Evolutionary conservation across 2,113 vertebrate species (phyloP).

Genomic region (rabbit (Oryctolagus cuniculus)): DNA sequence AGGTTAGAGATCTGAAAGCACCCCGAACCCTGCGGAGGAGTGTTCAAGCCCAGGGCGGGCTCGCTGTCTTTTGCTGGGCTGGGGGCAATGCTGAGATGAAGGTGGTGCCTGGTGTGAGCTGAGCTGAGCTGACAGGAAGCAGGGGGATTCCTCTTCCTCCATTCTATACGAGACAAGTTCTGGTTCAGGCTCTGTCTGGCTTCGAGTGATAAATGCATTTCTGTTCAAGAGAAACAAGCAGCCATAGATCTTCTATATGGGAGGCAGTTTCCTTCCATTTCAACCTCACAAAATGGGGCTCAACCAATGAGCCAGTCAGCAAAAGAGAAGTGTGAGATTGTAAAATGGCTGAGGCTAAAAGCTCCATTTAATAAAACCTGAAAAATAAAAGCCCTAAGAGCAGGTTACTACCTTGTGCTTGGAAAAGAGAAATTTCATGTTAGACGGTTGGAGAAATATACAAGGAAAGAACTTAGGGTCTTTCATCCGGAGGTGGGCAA

Average conservation of each 20-base stretch:
- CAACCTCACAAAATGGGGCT: constrained; percentile 32
- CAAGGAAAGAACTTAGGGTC: not conserved
- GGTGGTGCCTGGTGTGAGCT: not conserved
- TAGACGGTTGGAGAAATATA: not conserved
- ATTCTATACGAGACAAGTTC: not conserved
- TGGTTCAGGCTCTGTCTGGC: constrained; percentile 48
- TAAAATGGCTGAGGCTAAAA: constrained; percentile 70
- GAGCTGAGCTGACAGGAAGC: not conserved
- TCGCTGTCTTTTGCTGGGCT: not conserved
- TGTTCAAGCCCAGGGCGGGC: not conserved
- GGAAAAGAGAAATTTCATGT: constrained; percentile 22
- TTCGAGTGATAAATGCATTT: constrained; percentile 72
- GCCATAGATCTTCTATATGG: constrained; percentile 67
- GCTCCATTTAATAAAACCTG: constrained; percentile 68
- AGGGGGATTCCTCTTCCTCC: constrained; percentile 37
- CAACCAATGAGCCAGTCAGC: constrained; percentile 50
- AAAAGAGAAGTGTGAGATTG: constrained; percentile 54
- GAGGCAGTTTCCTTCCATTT: constrained; percentile 75
- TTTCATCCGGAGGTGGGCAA: not conserved
- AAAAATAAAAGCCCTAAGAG: constrained; percentile 48
- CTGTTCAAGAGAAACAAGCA: constrained; percentile 60
- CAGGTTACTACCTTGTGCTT: constrained; percentile 4
- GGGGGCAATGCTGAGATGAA: not conserved
- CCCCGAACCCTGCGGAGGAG: not conserved
- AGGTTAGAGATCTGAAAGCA: not conserved